phyloP scores from a whole-genome alignment of 53 echinoderm and acorn worm species.

The Apostichopus leukothele region DNA sequence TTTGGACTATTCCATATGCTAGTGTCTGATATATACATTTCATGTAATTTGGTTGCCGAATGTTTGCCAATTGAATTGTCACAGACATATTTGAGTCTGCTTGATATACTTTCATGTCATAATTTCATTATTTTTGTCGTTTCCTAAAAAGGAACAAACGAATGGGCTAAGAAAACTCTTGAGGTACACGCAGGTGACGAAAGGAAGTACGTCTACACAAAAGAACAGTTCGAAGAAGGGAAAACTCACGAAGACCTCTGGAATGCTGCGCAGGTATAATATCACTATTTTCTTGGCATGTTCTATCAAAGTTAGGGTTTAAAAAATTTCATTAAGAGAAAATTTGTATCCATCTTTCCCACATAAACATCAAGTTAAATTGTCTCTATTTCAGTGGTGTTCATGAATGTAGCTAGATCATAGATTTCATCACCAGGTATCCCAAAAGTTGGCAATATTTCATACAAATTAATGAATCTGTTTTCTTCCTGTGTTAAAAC shows the following conservation, averaged over 20 bases:
- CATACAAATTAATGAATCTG: too few relatives aligned
- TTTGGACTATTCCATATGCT: too few relatives aligned
- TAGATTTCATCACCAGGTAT: not conserved
- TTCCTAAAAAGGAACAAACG: constrained; percentile 63
- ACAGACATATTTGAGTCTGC: not conserved
- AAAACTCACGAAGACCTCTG: constrained; percentile 81
- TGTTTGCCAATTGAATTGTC: not conserved
- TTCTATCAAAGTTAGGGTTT: too few relatives aligned
- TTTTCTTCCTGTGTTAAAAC: too few relatives aligned
- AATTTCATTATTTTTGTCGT: constrained; percentile 1
- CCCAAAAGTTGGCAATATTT: too few relatives aligned
- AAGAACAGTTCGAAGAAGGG: constrained; percentile 65
- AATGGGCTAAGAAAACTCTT: constrained; percentile 82
- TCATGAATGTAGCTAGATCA: not conserved
- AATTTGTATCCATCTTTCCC: too few relatives aligned
- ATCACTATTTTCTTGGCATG: too few relatives aligned
- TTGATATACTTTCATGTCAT: not conserved
- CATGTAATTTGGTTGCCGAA: too few relatives aligned
- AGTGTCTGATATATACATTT: too few relatives aligned
- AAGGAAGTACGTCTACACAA: constrained; percentile 76
- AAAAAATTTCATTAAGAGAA: too few relatives aligned
- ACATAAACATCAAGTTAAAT: too few relatives aligned
- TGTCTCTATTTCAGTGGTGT: too few relatives aligned
- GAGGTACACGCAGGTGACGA: constrained; percentile 70
- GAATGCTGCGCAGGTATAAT: constrained; percentile 80